These are phyloP conservation scores for Formica exsecta DNA, from an alignment of 1,140 invertebrate species.

Conservation along the genomic window DNA sequence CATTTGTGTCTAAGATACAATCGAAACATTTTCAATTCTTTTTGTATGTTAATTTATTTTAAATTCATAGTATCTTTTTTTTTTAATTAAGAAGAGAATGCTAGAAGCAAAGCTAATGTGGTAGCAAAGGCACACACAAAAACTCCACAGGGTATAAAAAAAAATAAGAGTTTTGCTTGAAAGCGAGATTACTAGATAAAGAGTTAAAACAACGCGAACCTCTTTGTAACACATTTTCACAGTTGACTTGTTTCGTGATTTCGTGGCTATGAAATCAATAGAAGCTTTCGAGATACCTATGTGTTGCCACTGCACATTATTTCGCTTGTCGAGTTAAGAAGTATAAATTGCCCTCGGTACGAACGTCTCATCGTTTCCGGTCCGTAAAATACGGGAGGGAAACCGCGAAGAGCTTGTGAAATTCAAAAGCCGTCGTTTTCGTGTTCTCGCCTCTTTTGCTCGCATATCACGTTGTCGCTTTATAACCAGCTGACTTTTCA, in stretches of 20 bases:
- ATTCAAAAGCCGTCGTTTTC: constrained; percentile 37
- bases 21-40: constrained; percentile 4
- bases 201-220: not conserved
- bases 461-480: constrained; percentile 57
- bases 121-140: no score
- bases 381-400: constrained; percentile 16
- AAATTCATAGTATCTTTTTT: not conserved
- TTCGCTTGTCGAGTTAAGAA: constrained; percentile 57
- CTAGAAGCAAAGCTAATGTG: not conserved
- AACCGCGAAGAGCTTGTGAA: constrained; percentile 48
- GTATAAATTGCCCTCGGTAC: constrained; percentile 53
- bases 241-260: not conserved
- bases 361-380: constrained; percentile 36
- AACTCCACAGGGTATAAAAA: not conserved
- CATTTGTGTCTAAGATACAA: not conserved
- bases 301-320: not conserved
- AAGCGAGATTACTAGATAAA: not conserved
- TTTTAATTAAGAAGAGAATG: not conserved
- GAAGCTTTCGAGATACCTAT: not conserved
- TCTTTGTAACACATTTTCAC: not conserved
- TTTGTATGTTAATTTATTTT: not conserved
- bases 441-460: constrained; percentile 22
- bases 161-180: not conserved
- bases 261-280: not conserved
- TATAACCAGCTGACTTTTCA: constrained; percentile 57